A percentile compares a stretch with the other conserved stretches of the same genome.
Evolutionary conservation across 2,113 vertebrate species (phyloP).

Genomic region (Onychostoma macrolepis): DNA sequence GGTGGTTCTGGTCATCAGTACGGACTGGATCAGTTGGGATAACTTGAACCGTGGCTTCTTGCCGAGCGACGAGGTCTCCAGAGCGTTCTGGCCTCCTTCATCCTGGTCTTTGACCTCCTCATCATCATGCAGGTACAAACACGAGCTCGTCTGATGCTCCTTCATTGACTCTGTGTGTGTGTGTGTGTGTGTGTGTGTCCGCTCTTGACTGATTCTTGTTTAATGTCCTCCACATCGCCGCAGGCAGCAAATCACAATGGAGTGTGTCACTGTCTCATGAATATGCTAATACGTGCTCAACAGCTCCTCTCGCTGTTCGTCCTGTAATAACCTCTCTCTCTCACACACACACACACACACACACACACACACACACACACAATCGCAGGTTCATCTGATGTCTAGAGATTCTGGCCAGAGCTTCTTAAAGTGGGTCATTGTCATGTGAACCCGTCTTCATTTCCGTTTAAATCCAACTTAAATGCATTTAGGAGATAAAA

Average conservation of each 20-base stretch:
- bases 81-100: conserved; percentile 98
- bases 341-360: neutral
- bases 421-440: neutral
- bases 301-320: conserved; percentile 36
- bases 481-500: neutral
- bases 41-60: conserved; percentile 95
- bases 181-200: neutral
- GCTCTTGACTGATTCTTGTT: conserved; percentile 54
- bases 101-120: conserved; percentile 98
- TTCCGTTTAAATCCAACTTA: neutral
- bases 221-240: conserved; percentile 4
- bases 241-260: conserved; percentile 29
- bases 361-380: neutral
- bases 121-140: conserved; percentile 95
- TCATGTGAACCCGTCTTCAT: neutral
- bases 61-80: conserved; percentile 96
- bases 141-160: neutral
- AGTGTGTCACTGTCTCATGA: conserved; percentile 68
- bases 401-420: neutral
- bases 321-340: neutral
- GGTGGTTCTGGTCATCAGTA: conserved; percentile 95
- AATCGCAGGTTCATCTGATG: too few relatives aligned
- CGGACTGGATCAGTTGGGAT: conserved; percentile 99
- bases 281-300: conserved; percentile 68
- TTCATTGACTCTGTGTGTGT: neutral